These are phyloP conservation scores for Aldrovandia affinis DNA, from an alignment of 2,797 vertebrate species.

Conservation along the genomic window DNA sequence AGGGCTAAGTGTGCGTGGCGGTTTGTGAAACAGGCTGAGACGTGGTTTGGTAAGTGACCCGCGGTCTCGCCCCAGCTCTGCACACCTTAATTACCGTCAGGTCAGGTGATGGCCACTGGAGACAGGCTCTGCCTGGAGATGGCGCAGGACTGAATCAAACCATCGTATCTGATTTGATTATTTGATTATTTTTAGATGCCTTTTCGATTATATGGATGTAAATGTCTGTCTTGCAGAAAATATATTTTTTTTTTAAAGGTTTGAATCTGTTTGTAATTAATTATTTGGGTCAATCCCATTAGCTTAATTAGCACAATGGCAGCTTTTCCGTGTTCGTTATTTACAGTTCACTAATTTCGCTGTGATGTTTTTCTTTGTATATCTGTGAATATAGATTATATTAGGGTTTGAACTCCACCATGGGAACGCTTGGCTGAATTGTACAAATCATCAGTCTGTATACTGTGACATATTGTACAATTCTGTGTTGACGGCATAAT, in stretches of 20 bases:
- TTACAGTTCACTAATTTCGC: background rate
- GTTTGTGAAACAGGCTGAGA: background rate
- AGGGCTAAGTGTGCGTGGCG: background rate
- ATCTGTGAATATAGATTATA: background rate
- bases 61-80: background rate
- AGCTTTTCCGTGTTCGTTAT: background rate
- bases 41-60: background rate
- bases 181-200: no score
- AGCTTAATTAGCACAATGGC: background rate
- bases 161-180: no score
- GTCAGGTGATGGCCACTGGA: background rate
- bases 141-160: background rate
- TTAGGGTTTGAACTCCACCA: background rate
- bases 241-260: no score
- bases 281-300: background rate
- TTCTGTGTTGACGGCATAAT: background rate
- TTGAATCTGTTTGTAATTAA: background rate
- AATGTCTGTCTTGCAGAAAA: background rate
- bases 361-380: background rate
- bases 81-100: slow-evolving; percentile 2
- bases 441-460: background rate
- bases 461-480: background rate
- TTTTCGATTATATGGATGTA: no score
- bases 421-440: background rate
- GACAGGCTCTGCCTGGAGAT: no score